Conservation (phyloP, 2,888 invertebrate genomes). For the Lasioglossum marginatum region DNA sequence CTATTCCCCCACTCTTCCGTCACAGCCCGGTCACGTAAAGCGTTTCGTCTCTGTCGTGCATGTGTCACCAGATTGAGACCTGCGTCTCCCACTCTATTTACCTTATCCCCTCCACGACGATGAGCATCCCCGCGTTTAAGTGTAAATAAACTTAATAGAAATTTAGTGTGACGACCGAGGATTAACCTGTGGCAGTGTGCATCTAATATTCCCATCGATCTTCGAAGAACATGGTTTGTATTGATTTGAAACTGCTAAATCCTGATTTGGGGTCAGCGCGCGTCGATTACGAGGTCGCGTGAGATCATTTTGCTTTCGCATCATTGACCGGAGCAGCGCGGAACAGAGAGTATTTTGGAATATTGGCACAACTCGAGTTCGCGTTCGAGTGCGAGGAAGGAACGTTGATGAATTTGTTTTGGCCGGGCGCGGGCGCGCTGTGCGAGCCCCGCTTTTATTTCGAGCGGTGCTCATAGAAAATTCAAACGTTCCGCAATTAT, state of each 20-base stretch:
- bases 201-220: too few relatives aligned
- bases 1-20: too few relatives aligned
- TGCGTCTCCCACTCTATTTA: too few relatives aligned
- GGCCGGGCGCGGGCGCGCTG: neutral
- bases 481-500: conserved; percentile 1
- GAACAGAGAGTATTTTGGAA: conserved; percentile 22
- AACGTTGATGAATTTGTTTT: conserved; percentile 8
- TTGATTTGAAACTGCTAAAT: neutral
- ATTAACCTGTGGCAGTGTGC: too few relatives aligned
- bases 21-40: too few relatives aligned
- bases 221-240: too few relatives aligned
- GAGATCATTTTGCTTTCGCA: conserved; percentile 15
- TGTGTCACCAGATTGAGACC: too few relatives aligned
- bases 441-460: neutral
- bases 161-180: too few relatives aligned
- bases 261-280: neutral
- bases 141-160: too few relatives aligned
- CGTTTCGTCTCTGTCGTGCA: too few relatives aligned
- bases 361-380: conserved; percentile 25
- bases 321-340: neutral
- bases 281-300: neutral
- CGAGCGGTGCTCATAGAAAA: neutral
- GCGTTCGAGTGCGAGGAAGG: neutral
- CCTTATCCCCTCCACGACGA: too few relatives aligned
- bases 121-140: too few relatives aligned